Evolutionary conservation across 23 tunicate genomes (phyloP).

Genomic region (Phallusia fumigata): DNA sequence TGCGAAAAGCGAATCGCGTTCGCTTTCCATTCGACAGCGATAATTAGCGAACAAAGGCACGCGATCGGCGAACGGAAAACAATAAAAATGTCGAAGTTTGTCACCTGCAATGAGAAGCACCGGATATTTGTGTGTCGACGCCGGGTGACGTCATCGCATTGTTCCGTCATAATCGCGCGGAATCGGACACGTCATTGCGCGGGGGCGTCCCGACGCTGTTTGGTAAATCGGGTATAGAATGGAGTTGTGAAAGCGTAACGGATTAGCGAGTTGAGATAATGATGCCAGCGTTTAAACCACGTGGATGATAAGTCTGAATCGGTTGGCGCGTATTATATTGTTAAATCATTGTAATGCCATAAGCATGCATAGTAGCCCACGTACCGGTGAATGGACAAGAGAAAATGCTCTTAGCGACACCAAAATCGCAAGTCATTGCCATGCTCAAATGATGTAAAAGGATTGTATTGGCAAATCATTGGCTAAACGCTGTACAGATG

Average conservation of each 20-base stretch:
- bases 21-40: background rate
- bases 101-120: background rate
- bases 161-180: background rate
- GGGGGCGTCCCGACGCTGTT: background rate
- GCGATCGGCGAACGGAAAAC: background rate
- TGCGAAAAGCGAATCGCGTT: background rate
- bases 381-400: too few relatives aligned
- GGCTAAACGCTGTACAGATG: too few relatives aligned
- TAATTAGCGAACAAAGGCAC: background rate
- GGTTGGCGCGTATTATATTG: too few relatives aligned
- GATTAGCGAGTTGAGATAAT: background rate
- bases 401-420: too few relatives aligned
- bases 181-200: slow-evolving; percentile 6
- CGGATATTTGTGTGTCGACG: slow-evolving; percentile 8
- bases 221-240: background rate
- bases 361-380: too few relatives aligned
- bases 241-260: too few relatives aligned
- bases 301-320: too few relatives aligned
- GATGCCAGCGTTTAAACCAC: too few relatives aligned
- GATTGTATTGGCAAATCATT: too few relatives aligned
- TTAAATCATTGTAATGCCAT: too few relatives aligned
- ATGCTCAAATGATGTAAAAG: too few relatives aligned
- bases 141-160: background rate
- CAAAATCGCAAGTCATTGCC: too few relatives aligned
- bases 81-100: slow-evolving; percentile 9